Evolutionary conservation across 2,888 invertebrate species (phyloP), one percentile per base, ranked within the genome.

Genomic region (Crioceris asparagi): DNA sequence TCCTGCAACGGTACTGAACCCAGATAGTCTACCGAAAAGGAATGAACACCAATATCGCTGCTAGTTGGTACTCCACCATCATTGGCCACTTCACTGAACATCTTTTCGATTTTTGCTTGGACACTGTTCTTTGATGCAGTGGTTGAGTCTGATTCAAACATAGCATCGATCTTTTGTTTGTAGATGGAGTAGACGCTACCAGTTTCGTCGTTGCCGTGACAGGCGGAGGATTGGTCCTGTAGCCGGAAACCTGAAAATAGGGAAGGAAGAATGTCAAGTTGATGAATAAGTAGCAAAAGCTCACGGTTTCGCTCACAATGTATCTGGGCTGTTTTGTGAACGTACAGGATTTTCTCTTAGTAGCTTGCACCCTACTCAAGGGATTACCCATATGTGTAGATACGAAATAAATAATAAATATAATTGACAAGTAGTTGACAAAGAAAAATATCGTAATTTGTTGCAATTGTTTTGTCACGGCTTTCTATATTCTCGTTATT

Each of bases 161-260:
- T 79, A 16, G 84, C 77, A 66, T 90, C 90, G 57, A 90, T 90
- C 61, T 83, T 78, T 55, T 83, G 79, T 62, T 85, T 86, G 66
- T 84, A 84, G 41, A 78, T 70, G 39, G 82, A 79, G 53, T 79
- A 74, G 3, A 66, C 55, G 42, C 64, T 64, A 14, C 61, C 57
- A 1, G 60, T 55, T 30, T 58, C 55, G 35, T 56, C 54, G 39
- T 56, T 54, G 36, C 39, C 43, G 31, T n/a, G n/a, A n/a, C n/a
- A n/a, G n/a, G 41, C 39, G 27, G 31, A 27, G 10, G 18, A 36
- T 26, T 50, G 50, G 4, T 62, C 59, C 33, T 56, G 44, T 3
- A 64, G 49, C 2, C 64, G 56, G 44, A 64, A 64, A 35, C 47
- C 47, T 47, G 25, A 18, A 27, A 7, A 5, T 11, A 21, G 10